phyloP scores from a whole-genome alignment of 2,113 vertebrate genomes.

The Myotis brandtii region DNA sequence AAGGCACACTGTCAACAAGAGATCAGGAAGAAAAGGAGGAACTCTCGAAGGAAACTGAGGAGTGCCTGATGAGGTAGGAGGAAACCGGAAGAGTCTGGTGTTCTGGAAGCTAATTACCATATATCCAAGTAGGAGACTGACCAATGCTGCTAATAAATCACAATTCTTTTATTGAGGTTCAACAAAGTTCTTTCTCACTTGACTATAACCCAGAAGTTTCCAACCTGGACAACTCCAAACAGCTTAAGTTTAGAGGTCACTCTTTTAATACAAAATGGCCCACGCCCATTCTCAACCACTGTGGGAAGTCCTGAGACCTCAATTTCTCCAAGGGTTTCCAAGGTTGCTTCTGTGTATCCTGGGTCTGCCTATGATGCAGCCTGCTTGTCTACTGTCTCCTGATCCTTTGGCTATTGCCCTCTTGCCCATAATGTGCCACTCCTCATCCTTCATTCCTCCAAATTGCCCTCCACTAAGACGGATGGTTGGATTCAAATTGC shows the following conservation, averaged over 20 bases:
- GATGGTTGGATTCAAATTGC: neutral
- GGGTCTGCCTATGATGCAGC: neutral
- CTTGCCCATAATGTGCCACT: neutral
- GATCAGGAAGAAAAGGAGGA: neutral
- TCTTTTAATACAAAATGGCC: neutral
- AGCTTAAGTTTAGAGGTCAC: neutral
- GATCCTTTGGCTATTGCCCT: neutral
- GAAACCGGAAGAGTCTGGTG: neutral
- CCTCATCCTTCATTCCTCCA: neutral
- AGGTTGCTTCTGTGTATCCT: neutral
- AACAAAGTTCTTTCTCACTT: slow-evolving; percentile 33
- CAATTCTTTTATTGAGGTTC: slow-evolving; percentile 32
- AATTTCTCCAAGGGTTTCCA: neutral
- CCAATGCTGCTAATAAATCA: neutral
- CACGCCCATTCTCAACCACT: neutral
- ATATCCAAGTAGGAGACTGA: neutral
- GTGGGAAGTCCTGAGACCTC: neutral
- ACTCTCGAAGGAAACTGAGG: neutral
- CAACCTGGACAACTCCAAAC: neutral
- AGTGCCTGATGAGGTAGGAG: neutral
- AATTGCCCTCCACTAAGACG: neutral
- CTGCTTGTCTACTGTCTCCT: neutral
- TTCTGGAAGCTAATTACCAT: neutral
- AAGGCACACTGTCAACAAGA: neutral
- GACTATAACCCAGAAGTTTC: neutral